Evolutionary conservation across 2,888 invertebrate species (phyloP), one percentile per base, ranked within the genome.

Genomic region (Hypomecis punctinalis): DNA sequence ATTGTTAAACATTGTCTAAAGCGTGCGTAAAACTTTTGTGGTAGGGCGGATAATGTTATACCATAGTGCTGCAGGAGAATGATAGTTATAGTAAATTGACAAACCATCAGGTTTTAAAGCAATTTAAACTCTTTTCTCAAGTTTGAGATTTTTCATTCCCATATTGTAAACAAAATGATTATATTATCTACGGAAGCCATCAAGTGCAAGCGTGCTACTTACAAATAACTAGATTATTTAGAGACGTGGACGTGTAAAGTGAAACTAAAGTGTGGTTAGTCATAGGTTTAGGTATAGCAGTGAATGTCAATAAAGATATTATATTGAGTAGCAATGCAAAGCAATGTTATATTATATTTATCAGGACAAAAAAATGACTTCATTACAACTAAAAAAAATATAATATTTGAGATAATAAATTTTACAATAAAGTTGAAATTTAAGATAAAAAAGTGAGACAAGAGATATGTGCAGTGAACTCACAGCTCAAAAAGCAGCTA

Each of bases 401-500:
- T 23, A 2, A 1, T 23, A 2, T 23, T 23, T 23, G 23, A 23
- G 23, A 23, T 23, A 23, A 23, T 23, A 23, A 1, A 23, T 23
- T 23, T 23, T 23, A n/a, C 23, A 3, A 23, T 23, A 3, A 23
- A 23, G n/a, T 23, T 3, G 23, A 23, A 36, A 36, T 8, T 9
- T 36, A 33, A 9, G 9, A 2, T 33, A 33, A 47, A 47, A 45
- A 13, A 42, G 0, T 7, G 45, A 23, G 61, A 52, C 9, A 53
- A 51, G 52, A 47, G 47, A 2, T 23, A 23, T 23, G 52, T 63
- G 59, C 51, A 59, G 11, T 61, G 52, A 78, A 92, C 93, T 92
- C 90, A 93, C 93, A 93, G 88, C 92, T 93, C 81, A 93, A 79
- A 89, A 92, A 93, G 89, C 92, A 92, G 87, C 92, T 93, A 77